A percentile compares a stretch with the other conserved stretches of the same genome.
phyloP scores from a whole-genome alignment of 2,113 vertebrate genomes.

The Pomatorhinus ruficollis region DNA sequence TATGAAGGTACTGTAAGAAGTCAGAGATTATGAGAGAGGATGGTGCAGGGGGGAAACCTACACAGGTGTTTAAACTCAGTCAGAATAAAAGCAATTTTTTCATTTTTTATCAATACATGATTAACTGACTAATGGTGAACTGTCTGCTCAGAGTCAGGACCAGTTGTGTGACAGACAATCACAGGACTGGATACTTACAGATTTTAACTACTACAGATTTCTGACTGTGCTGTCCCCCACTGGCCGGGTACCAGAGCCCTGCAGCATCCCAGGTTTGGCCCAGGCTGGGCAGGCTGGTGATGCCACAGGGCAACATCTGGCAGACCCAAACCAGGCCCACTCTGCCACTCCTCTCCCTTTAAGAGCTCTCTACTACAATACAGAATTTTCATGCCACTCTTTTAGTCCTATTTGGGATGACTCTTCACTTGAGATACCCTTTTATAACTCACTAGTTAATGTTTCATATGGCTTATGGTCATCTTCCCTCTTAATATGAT shows the following conservation, averaged over 20 bases:
- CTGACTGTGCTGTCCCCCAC: fast-evolving
- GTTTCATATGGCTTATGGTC: neutral
- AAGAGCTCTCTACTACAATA: neutral
- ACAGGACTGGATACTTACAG: neutral
- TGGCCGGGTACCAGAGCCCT: neutral
- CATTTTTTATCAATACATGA: neutral
- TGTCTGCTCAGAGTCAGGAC: neutral
- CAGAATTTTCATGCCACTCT: neutral
- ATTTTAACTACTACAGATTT: neutral
- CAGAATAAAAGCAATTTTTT: neutral
- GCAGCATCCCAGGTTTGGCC: neutral
- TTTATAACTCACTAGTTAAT: neutral
- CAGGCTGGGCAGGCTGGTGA: neutral
- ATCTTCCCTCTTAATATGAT: neutral
- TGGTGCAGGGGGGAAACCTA: neutral
- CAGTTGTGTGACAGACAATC: neutral
- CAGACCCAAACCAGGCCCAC: neutral
- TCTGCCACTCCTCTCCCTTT: neutral
- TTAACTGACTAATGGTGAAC: neutral
- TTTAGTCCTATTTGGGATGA: neutral
- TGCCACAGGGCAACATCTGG: neutral
- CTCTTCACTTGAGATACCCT: neutral
- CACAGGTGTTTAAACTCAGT: neutral
- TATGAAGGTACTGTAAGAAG: neutral
- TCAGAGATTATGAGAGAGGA: neutral